These are phyloP conservation scores for Urosaurus nigricauda DNA, from an alignment of 2,797 vertebrate species.

Conservation along the genomic window DNA sequence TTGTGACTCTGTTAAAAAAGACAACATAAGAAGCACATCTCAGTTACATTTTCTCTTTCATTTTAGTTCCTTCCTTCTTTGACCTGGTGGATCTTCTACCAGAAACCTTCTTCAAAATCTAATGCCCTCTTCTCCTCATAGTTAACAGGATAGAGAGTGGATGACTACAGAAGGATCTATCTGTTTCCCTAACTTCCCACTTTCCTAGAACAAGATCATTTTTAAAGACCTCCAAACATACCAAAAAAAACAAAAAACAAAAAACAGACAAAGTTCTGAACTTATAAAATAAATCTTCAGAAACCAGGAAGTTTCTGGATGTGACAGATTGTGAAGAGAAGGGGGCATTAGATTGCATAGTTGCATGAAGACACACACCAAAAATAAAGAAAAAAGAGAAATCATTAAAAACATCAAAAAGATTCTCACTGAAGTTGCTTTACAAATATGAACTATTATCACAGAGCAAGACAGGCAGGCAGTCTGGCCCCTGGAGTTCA, in stretches of 20 bases:
- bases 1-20: not conserved
- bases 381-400: fast-evolving
- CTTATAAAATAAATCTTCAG: slow-evolving; percentile 20
- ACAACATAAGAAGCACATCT: too few species aligned
- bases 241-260: too few species aligned
- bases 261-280: slow-evolving; percentile 20
- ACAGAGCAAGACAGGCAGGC: slow-evolving; percentile 28
- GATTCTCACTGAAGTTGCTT: slow-evolving; percentile 1
- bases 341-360: not conserved
- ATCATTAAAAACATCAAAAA: slow-evolving; percentile 3
- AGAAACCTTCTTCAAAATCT: too few species aligned
- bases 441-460: slow-evolving; percentile 39
- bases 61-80: too few species aligned
- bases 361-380: not conserved
- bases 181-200: not conserved
- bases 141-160: not conserved
- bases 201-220: not conserved
- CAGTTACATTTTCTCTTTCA: too few species aligned
- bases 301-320: slow-evolving; percentile 18
- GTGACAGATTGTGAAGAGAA: slow-evolving; percentile 20
- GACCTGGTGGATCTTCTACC: too few species aligned
- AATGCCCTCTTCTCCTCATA: not conserved
- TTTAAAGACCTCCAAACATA: slow-evolving; percentile 25
- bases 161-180: not conserved
- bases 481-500: slow-evolving; percentile 43